These are phyloP conservation scores for Hypothenemus hampei DNA, from an alignment of 1,140 invertebrate species.

Conservation along the genomic window DNA sequence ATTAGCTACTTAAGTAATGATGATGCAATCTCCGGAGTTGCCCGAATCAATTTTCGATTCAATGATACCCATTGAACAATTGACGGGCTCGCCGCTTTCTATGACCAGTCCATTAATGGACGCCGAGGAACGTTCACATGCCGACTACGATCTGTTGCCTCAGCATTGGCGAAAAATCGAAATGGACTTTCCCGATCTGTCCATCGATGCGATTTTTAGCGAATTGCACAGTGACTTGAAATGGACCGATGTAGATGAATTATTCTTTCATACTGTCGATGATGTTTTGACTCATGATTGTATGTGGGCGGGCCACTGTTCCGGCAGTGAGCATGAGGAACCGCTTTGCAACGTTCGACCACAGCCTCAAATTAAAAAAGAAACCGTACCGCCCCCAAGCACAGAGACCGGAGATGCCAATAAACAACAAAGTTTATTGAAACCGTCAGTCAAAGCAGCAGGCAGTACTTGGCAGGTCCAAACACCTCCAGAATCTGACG, in stretches of 20 bases:
- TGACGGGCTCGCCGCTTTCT: not conserved
- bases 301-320: conserved; percentile 62
- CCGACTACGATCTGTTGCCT: not conserved
- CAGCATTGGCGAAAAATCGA: not conserved
- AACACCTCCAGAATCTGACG: conserved; percentile 46
- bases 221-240: conserved; percentile 19
- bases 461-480: conserved; percentile 17
- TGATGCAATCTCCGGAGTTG: conserved; percentile 14
- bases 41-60: conserved; percentile 20
- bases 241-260: not conserved
- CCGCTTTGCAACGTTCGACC: conserved; percentile 34
- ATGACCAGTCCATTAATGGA: too few species aligned
- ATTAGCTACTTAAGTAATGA: not conserved
- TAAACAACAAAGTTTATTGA: conserved; percentile 32
- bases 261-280: too few species aligned
- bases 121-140: too few species aligned
- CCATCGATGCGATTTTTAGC: conserved; percentile 28
- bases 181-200: not conserved
- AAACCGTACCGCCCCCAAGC: not conserved
- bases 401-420: not conserved
- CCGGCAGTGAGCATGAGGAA: conserved; percentile 47
- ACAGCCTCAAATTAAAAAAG: conserved; percentile 23
- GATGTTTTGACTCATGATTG: conserved; percentile 59
- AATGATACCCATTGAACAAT: conserved; percentile 8
- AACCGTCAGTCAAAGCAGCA: conserved; percentile 21